Base-by-base conservation (phyloP, 2,888 invertebrate species). In the Branchipolynoe longqiensis region DNA sequence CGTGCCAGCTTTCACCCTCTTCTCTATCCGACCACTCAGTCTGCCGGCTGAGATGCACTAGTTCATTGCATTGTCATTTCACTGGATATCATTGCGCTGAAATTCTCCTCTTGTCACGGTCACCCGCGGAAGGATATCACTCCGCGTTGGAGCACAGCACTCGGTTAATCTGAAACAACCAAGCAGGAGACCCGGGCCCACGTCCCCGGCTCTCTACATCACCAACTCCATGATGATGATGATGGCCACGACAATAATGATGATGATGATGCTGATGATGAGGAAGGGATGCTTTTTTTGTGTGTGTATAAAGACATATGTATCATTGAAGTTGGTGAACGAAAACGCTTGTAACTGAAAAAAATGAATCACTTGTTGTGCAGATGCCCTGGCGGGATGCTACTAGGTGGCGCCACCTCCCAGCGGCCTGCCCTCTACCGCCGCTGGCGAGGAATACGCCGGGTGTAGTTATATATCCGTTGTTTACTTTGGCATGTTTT, bases 251-350 rank as follows among this genome's bases (percentile, higher is more conserved):
- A n/a, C n/a, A n/a, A n/a, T n/a, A n/a, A n/a, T n/a, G n/a, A n/a
- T n/a, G n/a, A n/a, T n/a, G n/a, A n/a, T n/a, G n/a, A n/a, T n/a
- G n/a, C n/a, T 69, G 69, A 69, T 36, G 38, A 69, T 18, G 38
- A 69, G 69, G 36, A 69, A 69, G 69, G 33, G 69, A 69, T 69
- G 69, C 69, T 69, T 69, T 69, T 36, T 69, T 18, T 69, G 69
- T 69, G 69, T 69, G 69, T 69, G 38, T 69, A 69, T 25, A 62
- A 62, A 62, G 62, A 56, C 56, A n/a, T 56, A 62, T 69, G 69
- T 69, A 69, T 69, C 36, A 69, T 36, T 69, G 69, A 36, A 69
- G 36, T 62, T 31, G 28, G 62, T 69, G 69, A 69, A 38, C 38
- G 58, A 58, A 4, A 4, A 58, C n/a, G 25, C 33, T 33, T 69